Evolutionary conservation across 2,888 invertebrate species (phyloP).

Genomic region (Bellardia pandia): DNA sequence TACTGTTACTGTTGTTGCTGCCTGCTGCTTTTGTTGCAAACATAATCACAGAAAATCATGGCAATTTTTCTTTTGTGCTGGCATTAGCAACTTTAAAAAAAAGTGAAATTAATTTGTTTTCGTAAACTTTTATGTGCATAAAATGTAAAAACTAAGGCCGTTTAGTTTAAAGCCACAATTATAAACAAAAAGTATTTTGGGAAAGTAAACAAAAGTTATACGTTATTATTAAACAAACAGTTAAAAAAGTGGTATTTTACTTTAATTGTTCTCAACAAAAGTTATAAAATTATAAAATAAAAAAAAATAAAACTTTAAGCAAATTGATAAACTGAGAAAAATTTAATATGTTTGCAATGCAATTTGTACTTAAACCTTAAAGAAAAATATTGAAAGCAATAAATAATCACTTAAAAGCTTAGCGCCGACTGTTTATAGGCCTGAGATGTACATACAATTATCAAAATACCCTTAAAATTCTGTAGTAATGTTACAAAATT

Average conservation of each 20-base stretch:
- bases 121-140: conserved; percentile 40
- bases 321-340: too few relatives aligned
- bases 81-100: conserved; percentile 66
- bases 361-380: too few relatives aligned
- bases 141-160: conserved; percentile 28
- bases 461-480: too few relatives aligned
- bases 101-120: conserved; percentile 73
- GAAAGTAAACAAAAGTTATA: not conserved
- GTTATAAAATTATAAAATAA: not conserved
- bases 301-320: not conserved
- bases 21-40: conserved; percentile 4
- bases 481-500: too few relatives aligned
- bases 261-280: not conserved
- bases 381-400: too few relatives aligned
- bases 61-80: conserved; percentile 58
- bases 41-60: conserved; percentile 23
- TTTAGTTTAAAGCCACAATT: conserved; percentile 18
- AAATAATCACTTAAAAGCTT: too few relatives aligned
- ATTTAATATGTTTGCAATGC: too few relatives aligned
- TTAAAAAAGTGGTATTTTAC: not conserved
- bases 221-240: not conserved
- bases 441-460: too few relatives aligned
- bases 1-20: conserved; percentile 29
- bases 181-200: not conserved
- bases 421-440: too few relatives aligned